These are phyloP conservation scores for Phyto melanocephala DNA, from an alignment of 2,888 invertebrate genomes.

Conservation along the genomic window DNA sequence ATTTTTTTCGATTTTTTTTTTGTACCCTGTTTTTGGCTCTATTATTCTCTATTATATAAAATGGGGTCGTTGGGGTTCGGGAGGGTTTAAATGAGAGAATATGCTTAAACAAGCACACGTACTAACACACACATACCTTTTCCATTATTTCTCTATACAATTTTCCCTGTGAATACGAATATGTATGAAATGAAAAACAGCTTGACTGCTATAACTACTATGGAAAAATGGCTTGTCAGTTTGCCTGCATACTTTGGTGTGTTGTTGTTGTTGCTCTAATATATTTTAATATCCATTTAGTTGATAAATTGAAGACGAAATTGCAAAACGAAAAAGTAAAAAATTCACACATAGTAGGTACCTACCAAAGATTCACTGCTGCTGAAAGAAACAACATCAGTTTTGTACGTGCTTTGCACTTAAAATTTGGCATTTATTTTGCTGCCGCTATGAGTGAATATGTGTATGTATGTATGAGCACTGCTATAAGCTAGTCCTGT, in stretches of 20 bases:
- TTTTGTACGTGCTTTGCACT: constrained; percentile 51
- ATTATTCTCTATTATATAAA: constrained; percentile 51
- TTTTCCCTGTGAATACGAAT: background rate
- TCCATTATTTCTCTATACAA: background rate
- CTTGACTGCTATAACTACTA: constrained; percentile 12
- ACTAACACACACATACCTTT: background rate
- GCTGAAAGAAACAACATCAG: constrained; percentile 33
- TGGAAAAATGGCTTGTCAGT: constrained; percentile 44
- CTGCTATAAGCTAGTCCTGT: constrained; percentile 5
- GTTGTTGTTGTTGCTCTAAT: constrained; percentile 26
- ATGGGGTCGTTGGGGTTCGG: constrained; percentile 64
- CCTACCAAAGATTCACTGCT: background rate
- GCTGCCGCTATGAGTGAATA: background rate
- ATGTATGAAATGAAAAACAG: constrained; percentile 25
- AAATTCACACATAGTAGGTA: background rate
- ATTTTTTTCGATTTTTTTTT: background rate
- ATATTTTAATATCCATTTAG: constrained; percentile 51
- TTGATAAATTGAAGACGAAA: constrained; percentile 52
- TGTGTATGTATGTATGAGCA: background rate
- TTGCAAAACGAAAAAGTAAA: constrained; percentile 16
- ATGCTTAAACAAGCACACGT: background rate
- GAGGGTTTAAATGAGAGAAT: constrained; percentile 50
- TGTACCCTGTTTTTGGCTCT: constrained; percentile 14
- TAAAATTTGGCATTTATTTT: constrained; percentile 38
- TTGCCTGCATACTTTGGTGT: constrained; percentile 34